These are phyloP conservation scores for Chelonia mydas DNA, from an alignment of 2,797 vertebrate species.

Conservation along the genomic window DNA sequence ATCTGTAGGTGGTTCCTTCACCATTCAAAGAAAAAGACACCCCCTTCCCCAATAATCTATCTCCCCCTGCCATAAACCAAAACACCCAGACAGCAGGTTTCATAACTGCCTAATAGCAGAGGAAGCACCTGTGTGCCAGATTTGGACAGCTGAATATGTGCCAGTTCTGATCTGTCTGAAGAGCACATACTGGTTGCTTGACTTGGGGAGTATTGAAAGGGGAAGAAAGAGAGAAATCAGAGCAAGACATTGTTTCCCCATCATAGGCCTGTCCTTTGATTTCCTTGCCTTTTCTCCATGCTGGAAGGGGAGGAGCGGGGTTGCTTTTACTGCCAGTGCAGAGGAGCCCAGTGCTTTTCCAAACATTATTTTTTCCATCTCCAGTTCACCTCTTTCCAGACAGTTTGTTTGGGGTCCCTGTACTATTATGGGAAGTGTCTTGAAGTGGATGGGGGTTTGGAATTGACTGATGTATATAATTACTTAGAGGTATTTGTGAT, in stretches of 20 bases:
- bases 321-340: background rate
- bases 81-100: background rate
- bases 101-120: background rate
- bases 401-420: background rate
- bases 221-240: background rate
- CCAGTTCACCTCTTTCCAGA: background rate
- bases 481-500: background rate
- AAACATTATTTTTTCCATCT: background rate
- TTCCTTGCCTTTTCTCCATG: background rate
- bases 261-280: background rate
- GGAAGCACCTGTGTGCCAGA: background rate
- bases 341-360: background rate
- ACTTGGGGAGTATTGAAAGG: background rate
- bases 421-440: background rate
- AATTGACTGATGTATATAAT: background rate
- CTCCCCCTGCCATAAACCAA: background rate
- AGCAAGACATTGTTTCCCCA: background rate
- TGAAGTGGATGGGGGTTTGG: background rate
- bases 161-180: background rate
- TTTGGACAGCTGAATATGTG: background rate
- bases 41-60: background rate
- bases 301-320: background rate
- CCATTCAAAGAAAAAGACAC: background rate
- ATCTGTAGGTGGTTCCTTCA: background rate
- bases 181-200: background rate